These are phyloP conservation scores for Aricia agestis DNA, from an alignment of 1,140 invertebrate species.

Conservation along the genomic window DNA sequence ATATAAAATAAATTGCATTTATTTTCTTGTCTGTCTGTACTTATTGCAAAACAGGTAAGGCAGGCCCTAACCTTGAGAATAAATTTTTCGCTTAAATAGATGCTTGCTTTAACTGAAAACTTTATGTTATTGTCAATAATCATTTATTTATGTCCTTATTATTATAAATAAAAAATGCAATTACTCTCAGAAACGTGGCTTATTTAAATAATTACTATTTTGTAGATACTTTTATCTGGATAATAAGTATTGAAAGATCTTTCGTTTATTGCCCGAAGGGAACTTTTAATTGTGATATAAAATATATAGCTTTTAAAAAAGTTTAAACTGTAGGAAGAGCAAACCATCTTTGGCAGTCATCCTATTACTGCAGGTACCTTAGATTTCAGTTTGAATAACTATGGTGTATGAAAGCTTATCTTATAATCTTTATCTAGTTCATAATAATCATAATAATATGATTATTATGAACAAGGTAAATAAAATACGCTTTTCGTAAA, in stretches of 20 bases:
- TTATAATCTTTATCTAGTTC: too few species aligned
- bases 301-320: too few species aligned
- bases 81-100: constrained; percentile 10
- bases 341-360: too few species aligned
- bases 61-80: constrained; percentile 12
- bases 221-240: constrained; percentile 1
- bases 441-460: too few species aligned
- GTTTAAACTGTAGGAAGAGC: too few species aligned
- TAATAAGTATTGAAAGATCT: background rate
- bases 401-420: too few species aligned
- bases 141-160: background rate
- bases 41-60: constrained; percentile 1
- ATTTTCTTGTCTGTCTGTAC: background rate
- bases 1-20: background rate
- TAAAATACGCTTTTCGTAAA: too few species aligned
- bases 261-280: background rate
- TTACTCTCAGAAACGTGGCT: background rate
- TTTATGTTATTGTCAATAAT: constrained; percentile 13
- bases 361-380: too few species aligned
- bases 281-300: background rate
- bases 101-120: constrained; percentile 1
- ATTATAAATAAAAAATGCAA: background rate
- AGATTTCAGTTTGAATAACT: too few species aligned
- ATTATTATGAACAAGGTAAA: too few species aligned
- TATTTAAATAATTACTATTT: constrained; percentile 15